Conservation (phyloP, 2,113 vertebrate species). For the Petromus typicus region DNA sequence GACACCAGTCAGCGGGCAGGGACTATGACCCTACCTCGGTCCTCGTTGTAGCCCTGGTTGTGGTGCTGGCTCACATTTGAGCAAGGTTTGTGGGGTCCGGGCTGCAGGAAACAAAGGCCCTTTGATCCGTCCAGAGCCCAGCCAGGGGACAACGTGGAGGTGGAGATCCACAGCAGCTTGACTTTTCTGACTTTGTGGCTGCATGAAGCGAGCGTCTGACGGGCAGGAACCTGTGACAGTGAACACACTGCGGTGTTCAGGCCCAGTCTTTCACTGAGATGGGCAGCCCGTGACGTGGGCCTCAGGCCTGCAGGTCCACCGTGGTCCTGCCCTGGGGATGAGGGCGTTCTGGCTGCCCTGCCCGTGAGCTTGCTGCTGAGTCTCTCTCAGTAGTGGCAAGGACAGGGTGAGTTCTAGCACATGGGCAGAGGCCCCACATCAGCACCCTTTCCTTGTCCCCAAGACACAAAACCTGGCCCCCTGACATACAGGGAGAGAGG, state of each 20-base stretch:
- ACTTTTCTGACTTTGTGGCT: not conserved
- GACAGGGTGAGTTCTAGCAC: not conserved
- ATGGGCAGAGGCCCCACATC: not conserved
- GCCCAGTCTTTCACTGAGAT: not conserved
- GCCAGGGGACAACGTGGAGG: not conserved
- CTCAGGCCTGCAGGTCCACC: not conserved
- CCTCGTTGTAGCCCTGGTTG: too few relatives aligned
- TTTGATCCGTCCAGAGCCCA: rapidly evolving
- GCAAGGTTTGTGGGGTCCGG: not conserved
- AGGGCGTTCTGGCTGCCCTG: not conserved
- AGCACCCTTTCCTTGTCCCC: not conserved
- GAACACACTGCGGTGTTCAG: too few relatives aligned
- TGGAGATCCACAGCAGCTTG: not conserved
- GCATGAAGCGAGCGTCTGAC: not conserved
- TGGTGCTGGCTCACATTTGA: not conserved
- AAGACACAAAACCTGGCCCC: not conserved
- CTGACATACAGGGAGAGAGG: not conserved
- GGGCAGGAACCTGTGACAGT: not conserved
- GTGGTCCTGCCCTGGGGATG: not conserved
- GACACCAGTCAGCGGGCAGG: not conserved
- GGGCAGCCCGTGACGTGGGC: not conserved
- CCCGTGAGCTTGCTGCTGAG: not conserved
- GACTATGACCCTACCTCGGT: rapidly evolving
- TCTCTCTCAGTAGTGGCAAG: not conserved
- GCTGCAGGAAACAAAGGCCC: not conserved